These are phyloP conservation scores for Acinonyx jubatus DNA, from an alignment of 2,113 vertebrate species.

Conservation along the genomic window DNA sequence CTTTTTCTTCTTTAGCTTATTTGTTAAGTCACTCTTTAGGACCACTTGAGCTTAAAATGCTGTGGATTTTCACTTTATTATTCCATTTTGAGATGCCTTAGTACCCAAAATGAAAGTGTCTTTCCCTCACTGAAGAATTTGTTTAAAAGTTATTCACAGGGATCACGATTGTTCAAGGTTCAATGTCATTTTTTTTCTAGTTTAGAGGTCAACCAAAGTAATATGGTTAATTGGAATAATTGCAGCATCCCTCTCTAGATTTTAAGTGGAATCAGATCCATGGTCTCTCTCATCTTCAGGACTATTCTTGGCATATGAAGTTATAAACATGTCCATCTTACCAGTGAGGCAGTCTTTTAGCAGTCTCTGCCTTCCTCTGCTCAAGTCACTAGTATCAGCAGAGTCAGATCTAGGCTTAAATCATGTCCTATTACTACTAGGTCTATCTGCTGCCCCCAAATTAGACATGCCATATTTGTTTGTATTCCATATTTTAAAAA, in stretches of 20 bases:
- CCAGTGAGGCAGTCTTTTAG: neutral
- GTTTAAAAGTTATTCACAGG: neutral
- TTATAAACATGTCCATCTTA: neutral
- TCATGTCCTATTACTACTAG: neutral
- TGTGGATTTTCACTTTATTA: neutral
- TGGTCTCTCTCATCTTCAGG: neutral
- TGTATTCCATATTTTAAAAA: neutral
- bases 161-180: neutral
- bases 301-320: neutral
- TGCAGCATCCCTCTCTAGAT: neutral
- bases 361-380: neutral
- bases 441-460: neutral
- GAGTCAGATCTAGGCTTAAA: neutral
- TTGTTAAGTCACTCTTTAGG: neutral
- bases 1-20: neutral
- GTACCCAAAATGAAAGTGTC: neutral
- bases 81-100: neutral
- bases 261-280: neutral
- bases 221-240: neutral
- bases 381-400: neutral
- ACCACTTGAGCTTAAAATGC: neutral
- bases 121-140: neutral
- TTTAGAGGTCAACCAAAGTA: neutral
- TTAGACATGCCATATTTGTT: neutral
- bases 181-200: neutral